Evolutionary conservation across 1,140 invertebrate genomes (phyloP), one percentile per base, ranked within the genome.

Genomic region (Habropoda laboriosa): DNA sequence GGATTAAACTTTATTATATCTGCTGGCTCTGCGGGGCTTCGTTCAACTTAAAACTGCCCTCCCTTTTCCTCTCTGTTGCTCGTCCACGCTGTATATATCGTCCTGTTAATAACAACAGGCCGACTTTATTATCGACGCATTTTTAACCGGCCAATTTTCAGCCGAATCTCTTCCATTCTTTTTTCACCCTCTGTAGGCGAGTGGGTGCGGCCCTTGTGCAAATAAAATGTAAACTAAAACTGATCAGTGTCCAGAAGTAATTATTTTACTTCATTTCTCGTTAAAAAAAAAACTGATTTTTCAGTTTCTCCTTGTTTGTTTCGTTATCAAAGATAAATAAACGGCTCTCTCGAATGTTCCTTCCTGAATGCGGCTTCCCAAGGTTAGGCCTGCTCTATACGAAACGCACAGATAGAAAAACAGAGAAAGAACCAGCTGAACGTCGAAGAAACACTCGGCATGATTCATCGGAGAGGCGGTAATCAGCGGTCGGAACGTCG

Each of bases 1-100:
- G 83, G 82, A 85, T 85, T 85, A 80, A 75, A 80, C 53, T 81
- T 84, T 60, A 51, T 85, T 80, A 84, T 55, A 72, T 76, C 49
- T n/a, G 49, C 40, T 35, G 51, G 27, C 49, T 42, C 57, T 32
- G 53, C 21, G 57, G 12, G 16, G 38, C 24, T 35, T 30, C 42
- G 40, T 32, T n/a, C 10, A 70, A 66, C 67, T 64, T 64, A 27
- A 83, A 84, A 78, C 57, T 77, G 58, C 1, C 58, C 35, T 30
- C 32, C 5, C 7, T 45, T 30, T 30, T 27, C 18, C 32, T 30
- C 21, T 18, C 24, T 55, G 24, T 55, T 40, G 16, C 32, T 55
- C 51, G 24, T 21, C 42, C 13, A 13, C 47, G 35, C n/a, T 8
- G 12, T 3, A 32, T 51, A 27, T 45, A 35, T 35, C 47, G 42